phyloP scores from a whole-genome alignment of 2,797 vertebrate species.

The Gobionotothen gibberifrons region DNA sequence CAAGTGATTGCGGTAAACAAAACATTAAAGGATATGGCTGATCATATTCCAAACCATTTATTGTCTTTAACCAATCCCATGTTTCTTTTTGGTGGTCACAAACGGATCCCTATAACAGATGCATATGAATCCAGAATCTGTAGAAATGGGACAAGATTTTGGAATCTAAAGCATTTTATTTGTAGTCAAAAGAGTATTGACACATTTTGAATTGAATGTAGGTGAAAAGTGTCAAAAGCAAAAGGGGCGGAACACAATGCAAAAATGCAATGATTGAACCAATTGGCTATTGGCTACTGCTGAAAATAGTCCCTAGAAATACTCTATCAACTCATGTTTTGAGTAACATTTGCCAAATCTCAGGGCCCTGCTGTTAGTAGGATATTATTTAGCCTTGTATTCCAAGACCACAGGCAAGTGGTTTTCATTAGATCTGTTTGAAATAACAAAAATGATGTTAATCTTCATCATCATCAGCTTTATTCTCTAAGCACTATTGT shows the following conservation, averaged over 20 bases:
- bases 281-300: neutral
- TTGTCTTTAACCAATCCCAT: neutral
- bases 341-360: neutral
- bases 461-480: neutral
- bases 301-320: constrained; percentile 18
- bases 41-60: neutral
- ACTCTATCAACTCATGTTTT: neutral
- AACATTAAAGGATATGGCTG: neutral
- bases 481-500: neutral
- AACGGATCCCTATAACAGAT: too few relatives aligned
- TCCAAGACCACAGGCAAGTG: neutral
- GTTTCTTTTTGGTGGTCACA: too few relatives aligned
- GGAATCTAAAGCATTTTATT: too few relatives aligned
- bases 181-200: too few relatives aligned
- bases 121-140: too few relatives aligned
- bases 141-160: too few relatives aligned
- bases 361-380: neutral
- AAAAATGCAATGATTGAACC: too few relatives aligned
- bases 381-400: neutral
- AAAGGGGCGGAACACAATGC: too few relatives aligned
- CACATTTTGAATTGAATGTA: too few relatives aligned
- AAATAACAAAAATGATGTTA: neutral
- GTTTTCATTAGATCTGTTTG: neutral
- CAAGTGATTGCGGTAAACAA: neutral
- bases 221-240: too few relatives aligned